Evolutionary conservation across 2,113 vertebrate species (phyloP).

Genomic region (Daboia siamensis): DNA sequence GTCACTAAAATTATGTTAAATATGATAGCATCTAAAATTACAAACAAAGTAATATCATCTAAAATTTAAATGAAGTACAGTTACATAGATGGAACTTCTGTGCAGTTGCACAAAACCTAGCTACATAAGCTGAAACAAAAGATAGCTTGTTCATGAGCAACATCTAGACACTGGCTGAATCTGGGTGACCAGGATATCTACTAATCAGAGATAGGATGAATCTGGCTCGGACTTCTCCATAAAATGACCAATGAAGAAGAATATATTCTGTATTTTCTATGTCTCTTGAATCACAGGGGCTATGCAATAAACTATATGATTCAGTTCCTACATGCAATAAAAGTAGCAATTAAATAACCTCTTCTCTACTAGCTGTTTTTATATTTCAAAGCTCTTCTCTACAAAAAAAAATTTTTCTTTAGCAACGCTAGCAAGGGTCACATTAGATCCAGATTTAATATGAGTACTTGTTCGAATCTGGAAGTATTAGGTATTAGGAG

Average conservation of each 20-base stretch:
- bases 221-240: neutral
- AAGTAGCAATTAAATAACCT: constrained; percentile 19
- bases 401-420: neutral
- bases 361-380: constrained; percentile 10
- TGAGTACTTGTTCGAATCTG: neutral
- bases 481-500: neutral
- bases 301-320: neutral
- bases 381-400: constrained; percentile 6
- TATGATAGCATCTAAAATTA: neutral
- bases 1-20: neutral
- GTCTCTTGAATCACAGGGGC: neutral
- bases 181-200: neutral
- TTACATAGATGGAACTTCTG: neutral
- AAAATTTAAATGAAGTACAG: neutral
- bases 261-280: neutral
- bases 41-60: neutral
- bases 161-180: neutral
- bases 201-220: neutral
- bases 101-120: neutral
- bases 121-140: neutral
- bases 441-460: neutral
- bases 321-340: constrained; percentile 28
- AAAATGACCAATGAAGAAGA: neutral
- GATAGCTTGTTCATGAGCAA: neutral
- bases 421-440: neutral